Evolutionary conservation across 2,797 vertebrate genomes (phyloP).

Genomic region (Manis javanica): DNA sequence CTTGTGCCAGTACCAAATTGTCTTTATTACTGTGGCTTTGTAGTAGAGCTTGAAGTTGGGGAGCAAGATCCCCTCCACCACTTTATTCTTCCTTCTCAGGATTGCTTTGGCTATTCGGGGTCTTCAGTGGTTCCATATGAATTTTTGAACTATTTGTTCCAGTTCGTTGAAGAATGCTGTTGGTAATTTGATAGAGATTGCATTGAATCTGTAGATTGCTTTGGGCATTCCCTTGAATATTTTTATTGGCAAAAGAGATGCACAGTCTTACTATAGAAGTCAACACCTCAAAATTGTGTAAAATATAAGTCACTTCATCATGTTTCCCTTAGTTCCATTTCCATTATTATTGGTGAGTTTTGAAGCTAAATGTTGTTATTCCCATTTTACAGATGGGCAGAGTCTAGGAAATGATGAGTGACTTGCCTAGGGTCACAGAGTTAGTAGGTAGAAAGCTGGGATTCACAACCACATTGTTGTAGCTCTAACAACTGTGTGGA

Average conservation of each 20-base stretch:
- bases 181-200: too few species aligned
- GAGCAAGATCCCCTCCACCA: too few species aligned
- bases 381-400: background rate
- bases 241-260: slow-evolving; percentile 18
- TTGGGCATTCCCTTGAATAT: background rate
- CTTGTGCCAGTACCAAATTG: too few species aligned
- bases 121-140: too few species aligned
- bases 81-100: too few species aligned
- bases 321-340: background rate
- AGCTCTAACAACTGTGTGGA: background rate
- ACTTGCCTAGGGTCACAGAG: background rate
- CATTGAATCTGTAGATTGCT: too few species aligned
- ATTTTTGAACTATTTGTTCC: too few species aligned
- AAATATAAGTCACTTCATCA: background rate
- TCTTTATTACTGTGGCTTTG: too few species aligned
- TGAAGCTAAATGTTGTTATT: background rate
- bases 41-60: too few species aligned
- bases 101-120: too few species aligned
- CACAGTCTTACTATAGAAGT: background rate
- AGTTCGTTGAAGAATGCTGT: too few species aligned
- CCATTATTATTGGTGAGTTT: background rate
- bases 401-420: background rate
- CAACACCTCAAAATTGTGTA: background rate
- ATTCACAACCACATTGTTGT: slow-evolving; percentile 8
- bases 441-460: background rate